Evolutionary conservation across 2,888 invertebrate genomes (phyloP), one percentile per base, ranked within the genome.

Genomic region (Fragum fragum): DNA sequence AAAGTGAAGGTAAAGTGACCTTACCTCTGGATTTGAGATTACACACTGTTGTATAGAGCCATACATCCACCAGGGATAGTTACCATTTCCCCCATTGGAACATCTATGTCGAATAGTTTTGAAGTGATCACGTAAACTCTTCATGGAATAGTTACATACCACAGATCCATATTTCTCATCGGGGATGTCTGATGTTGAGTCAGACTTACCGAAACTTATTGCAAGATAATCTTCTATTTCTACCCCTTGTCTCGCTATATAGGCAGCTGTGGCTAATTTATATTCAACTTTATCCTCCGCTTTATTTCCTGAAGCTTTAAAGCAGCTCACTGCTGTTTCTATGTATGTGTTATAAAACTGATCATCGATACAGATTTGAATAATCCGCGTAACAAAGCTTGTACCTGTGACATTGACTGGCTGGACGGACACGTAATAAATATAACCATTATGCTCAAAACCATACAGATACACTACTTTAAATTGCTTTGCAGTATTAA

Each of bases 281-380:
- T 84, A 91, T 1, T 79, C 57, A 0, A 21, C 32, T 36, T 69
- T 39, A 21, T 42, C 66, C 6, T n/a, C 36, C 29, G 63, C 6
- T 66, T 66, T 21, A 42, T 21, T 16, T 18, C 29, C 68, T 36
- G 32, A 74, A 23, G 73, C 76, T 0, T 59, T 61, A 18, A 76
- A 61, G 77, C 93, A 93, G 9, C 68, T 59, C 21, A 94, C 77
- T 3, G 91, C 88, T n/a, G 93, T 84, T 80, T 95, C 95, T 18
- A 92, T 89, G 84, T 94, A 94, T 0, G 94, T 94, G 53, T 89
- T 86, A 69, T 92, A 93, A 7, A 85, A 73, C 1, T 57, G 39
- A 71, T 94, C 93, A 21, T 89, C 76, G 16, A 87, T 86, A 87
- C 94, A 94, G n/a, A 94, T 80, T 28, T 94, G 87, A 5, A 91